Evolutionary conservation across 1,140 invertebrate species (phyloP).

Genomic region (Drosophila nannoptera): DNA sequence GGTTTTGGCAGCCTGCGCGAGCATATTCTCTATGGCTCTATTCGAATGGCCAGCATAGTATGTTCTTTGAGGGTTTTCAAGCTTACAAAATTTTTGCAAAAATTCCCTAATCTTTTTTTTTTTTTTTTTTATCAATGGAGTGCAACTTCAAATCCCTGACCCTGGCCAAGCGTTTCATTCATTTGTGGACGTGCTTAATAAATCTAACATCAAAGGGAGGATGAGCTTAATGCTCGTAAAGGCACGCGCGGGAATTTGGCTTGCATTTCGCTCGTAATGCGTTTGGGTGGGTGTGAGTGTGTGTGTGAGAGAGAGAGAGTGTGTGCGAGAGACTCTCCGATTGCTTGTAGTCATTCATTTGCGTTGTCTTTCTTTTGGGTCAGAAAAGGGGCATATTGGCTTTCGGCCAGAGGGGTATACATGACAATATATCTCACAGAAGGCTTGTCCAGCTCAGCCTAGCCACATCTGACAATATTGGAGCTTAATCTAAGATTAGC

Average conservation of each 20-base stretch:
- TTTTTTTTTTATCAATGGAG: background rate
- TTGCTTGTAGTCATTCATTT: background rate
- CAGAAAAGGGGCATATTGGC: too few species aligned
- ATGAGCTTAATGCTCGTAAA: conserved; percentile 14
- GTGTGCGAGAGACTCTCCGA: background rate
- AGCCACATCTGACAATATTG: too few species aligned
- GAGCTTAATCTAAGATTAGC: too few species aligned
- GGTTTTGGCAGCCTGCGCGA: conserved; percentile 1
- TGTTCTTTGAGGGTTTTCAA: background rate
- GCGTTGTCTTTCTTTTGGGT: conserved; percentile 7
- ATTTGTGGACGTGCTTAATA: conserved; percentile 2
- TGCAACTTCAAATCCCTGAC: background rate
- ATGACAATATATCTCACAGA: too few species aligned
- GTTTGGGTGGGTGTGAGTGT: background rate
- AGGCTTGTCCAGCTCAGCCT: too few species aligned
- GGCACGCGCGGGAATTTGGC: background rate
- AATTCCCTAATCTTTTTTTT: too few species aligned
- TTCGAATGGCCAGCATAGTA: background rate
- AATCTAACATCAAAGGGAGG: conserved; percentile 2
- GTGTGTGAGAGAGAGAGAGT: background rate
- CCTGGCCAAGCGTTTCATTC: background rate
- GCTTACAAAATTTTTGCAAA: too few species aligned
- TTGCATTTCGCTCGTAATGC: background rate
- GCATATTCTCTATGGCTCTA: too few species aligned
- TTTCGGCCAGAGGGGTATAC: too few species aligned